Base-by-base conservation (phyloP, 2,113 vertebrate species). In the Xerus inauris region DNA sequence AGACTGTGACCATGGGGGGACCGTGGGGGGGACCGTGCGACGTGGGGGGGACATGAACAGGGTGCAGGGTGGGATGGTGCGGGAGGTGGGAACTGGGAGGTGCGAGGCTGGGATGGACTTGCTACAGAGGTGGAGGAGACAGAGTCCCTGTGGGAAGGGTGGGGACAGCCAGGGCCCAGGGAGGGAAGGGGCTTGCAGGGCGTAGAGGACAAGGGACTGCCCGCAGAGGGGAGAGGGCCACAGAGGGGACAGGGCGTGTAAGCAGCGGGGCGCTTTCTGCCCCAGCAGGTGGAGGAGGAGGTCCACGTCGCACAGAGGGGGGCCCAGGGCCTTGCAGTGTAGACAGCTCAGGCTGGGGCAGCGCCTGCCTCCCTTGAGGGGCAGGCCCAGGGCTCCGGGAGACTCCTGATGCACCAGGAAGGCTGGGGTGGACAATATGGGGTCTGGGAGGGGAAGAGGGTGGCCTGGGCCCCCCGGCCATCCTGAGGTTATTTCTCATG, bases 171-270 rank as follows among this genome's bases (percentile, higher is more conserved):
- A 62, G 51, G 42, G 22, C 38, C 62, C 26, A 24, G 8, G 17
- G 40, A 9, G 45, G 38, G 57, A 42, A 7, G 4, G 38, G 38
- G 13, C 8, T 1, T 38, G 42, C 10, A 0, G 59, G 87, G 10
- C 28, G 2, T 0, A 17, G 57, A 40, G 17, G 59, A 59, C 0
- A 17, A 17, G 32, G 24, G 45, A 72, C 12, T 0, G 1, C 76
- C 35, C 3, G 20, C 1, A 14, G n/a, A 35, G 82, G 59, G 26
- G 84, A 72, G 86, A 51, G 19, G 90, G 0, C 11, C 10, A 32
- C 17, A 4, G 30, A 26, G n/a, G 20, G 16, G 32, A n/a, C n/a
- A n/a, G n/a, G n/a, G n/a, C n/a, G n/a, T n/a, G n/a, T n/a, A n/a
- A n/a, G n/a, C n/a, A n/a, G n/a, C n/a, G n/a, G n/a, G n/a, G n/a